phyloP scores from a whole-genome alignment of 2,113 vertebrate species.

The Pelvicachromis taeniatus region DNA sequence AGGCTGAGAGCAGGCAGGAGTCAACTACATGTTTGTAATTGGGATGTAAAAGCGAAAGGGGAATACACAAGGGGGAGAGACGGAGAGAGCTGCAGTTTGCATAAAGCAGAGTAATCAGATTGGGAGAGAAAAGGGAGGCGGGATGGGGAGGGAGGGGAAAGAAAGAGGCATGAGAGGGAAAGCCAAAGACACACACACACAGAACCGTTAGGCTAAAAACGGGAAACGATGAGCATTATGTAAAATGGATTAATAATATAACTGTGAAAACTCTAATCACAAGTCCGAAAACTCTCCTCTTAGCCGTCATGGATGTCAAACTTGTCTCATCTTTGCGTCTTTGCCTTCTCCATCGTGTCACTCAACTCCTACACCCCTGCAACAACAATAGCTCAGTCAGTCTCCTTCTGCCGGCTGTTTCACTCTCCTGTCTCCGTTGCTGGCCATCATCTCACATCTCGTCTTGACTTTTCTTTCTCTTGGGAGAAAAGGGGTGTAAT shows the following conservation, averaged over 20 bases:
- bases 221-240: background rate
- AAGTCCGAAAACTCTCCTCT: background rate
- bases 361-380: conserved; percentile 11
- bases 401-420: background rate
- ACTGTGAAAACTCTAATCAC: background rate
- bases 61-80: conserved; percentile 31
- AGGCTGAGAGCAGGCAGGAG: conserved; percentile 26
- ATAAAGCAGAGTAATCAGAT: conserved; percentile 62
- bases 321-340: background rate
- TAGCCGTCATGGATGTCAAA: background rate
- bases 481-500: background rate
- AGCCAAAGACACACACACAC: background rate
- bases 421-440: conserved; percentile 2
- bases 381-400: background rate
- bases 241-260: background rate
- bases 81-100: conserved; percentile 42
- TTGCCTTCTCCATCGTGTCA: background rate
- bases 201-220: background rate
- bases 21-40: conserved; percentile 44
- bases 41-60: conserved; percentile 51
- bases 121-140: background rate
- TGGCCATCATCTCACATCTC: conserved; percentile 2
- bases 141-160: background rate
- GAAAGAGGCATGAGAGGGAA: background rate
- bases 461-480: background rate